phyloP scores from a whole-genome alignment of 2,888 invertebrate species.

The Chrysopilus asiliformis region DNA sequence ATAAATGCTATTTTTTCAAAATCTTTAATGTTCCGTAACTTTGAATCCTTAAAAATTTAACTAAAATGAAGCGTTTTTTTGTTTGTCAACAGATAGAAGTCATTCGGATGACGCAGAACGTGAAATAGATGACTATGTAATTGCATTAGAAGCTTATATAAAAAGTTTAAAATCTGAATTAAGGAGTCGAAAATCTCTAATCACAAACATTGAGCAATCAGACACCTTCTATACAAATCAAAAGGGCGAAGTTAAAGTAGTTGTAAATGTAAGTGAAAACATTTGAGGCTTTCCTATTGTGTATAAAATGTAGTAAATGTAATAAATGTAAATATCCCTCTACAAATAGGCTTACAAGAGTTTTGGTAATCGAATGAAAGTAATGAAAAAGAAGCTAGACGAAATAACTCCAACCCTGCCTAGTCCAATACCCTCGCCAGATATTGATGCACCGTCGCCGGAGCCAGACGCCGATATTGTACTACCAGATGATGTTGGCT shows the following conservation, averaged over 20 bases:
- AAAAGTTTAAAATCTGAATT: slow-evolving; percentile 70
- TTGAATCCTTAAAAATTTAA: not conserved
- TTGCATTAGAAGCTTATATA: slow-evolving; percentile 68
- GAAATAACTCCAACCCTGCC: slow-evolving; percentile 61
- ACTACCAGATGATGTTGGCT: slow-evolving; percentile 43
- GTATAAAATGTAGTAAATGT: not conserved
- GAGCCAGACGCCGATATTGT: slow-evolving; percentile 72
- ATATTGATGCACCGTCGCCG: slow-evolving; percentile 58
- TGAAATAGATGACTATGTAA: slow-evolving; percentile 71
- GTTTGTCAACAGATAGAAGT: slow-evolving; percentile 49
- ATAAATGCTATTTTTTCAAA: no score
- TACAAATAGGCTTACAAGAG: slow-evolving; percentile 74
- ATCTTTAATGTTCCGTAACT: no score
- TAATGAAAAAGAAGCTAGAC: slow-evolving; percentile 71
- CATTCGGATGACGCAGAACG: slow-evolving; percentile 77
- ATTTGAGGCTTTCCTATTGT: not conserved
- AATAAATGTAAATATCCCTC: slow-evolving; percentile 1
- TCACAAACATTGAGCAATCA: slow-evolving; percentile 66
- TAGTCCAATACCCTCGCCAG: slow-evolving; percentile 47
- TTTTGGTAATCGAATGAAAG: slow-evolving; percentile 78
- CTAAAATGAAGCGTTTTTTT: not conserved
- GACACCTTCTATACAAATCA: slow-evolving; percentile 82
- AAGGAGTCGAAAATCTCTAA: slow-evolving; percentile 60
- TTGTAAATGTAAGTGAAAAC: slow-evolving; percentile 70
- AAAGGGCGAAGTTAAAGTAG: slow-evolving; percentile 87